These are phyloP conservation scores for Spodoptera picta DNA, from an alignment of 2,888 invertebrate species.

Conservation along the genomic window DNA sequence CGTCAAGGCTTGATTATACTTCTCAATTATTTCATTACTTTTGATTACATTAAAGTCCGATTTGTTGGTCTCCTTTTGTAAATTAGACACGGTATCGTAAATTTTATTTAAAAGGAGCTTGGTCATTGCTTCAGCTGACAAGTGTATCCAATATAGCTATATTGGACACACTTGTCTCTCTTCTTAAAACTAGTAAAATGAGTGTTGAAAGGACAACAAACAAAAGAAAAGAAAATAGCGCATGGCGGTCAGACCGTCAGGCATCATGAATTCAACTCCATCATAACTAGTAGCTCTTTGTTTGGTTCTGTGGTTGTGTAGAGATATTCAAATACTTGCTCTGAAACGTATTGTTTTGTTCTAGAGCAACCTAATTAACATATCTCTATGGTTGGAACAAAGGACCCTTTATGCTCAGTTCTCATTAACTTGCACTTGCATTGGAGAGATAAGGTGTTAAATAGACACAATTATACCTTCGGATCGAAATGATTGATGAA, in stretches of 20 bases:
- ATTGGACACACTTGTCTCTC: too few species aligned
- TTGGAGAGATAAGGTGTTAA: conserved; percentile 49
- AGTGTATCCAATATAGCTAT: too few species aligned
- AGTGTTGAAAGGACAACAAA: too few species aligned
- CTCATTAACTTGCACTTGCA: conserved; percentile 70
- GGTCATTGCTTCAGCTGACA: too few species aligned
- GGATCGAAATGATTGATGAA: not conserved
- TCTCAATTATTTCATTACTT: not conserved
- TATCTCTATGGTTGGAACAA: conserved; percentile 61
- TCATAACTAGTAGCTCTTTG: conserved; percentile 6
- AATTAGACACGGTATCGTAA: too few species aligned
- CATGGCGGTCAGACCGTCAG: too few species aligned
- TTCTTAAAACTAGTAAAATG: too few species aligned
- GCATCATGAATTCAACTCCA: too few species aligned
- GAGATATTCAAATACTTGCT: conserved; percentile 30
- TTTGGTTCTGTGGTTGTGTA: conserved; percentile 10
- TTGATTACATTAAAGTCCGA: too few species aligned
- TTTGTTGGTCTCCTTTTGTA: too few species aligned
- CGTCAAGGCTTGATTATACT: conserved; percentile 14
- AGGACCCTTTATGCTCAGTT: conserved; percentile 62
- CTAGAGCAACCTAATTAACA: conserved; percentile 63
- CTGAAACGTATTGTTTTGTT: conserved; percentile 54
- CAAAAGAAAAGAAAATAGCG: too few species aligned
- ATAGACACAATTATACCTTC: conserved; percentile 1
- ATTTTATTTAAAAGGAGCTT: too few species aligned